These are phyloP conservation scores for Carcharodon carcharias DNA, from an alignment of 2,797 vertebrate genomes.

Conservation along the genomic window DNA sequence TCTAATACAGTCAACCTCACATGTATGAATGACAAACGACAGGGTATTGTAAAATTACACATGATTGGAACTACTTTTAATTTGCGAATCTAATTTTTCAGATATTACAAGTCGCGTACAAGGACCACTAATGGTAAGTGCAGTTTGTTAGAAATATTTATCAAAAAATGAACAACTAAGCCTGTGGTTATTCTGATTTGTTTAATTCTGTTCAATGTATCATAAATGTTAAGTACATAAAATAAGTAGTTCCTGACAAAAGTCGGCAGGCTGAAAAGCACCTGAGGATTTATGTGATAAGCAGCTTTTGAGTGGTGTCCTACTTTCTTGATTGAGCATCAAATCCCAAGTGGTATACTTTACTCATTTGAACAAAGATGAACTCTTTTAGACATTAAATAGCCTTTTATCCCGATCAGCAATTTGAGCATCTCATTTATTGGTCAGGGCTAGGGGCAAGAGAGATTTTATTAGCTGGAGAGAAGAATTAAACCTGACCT, in stretches of 20 bases:
- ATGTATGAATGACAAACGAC: background rate
- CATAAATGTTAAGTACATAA: background rate
- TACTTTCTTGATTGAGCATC: background rate
- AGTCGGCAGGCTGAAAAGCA: background rate
- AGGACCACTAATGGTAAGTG: slow-evolving; percentile 71
- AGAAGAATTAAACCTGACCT: background rate
- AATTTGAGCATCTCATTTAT: background rate
- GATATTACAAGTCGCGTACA: slow-evolving; percentile 67
- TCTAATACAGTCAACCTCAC: background rate
- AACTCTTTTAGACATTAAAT: background rate
- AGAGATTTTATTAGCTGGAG: background rate
- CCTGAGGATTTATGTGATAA: background rate
- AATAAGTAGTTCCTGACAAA: background rate
- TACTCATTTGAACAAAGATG: background rate
- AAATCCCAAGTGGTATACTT: background rate
- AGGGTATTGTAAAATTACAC: background rate
- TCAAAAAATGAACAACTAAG: background rate
- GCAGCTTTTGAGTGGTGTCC: background rate
- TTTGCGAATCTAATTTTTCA: slow-evolving; percentile 55
- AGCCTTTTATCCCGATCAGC: background rate
- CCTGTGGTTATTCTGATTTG: background rate
- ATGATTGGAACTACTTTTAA: background rate
- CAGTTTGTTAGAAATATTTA: background rate
- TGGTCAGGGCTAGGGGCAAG: background rate
- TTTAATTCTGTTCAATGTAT: background rate